Evolutionary conservation across 2,888 invertebrate genomes (phyloP).

Genomic region (Uropetala carovei): DNA sequence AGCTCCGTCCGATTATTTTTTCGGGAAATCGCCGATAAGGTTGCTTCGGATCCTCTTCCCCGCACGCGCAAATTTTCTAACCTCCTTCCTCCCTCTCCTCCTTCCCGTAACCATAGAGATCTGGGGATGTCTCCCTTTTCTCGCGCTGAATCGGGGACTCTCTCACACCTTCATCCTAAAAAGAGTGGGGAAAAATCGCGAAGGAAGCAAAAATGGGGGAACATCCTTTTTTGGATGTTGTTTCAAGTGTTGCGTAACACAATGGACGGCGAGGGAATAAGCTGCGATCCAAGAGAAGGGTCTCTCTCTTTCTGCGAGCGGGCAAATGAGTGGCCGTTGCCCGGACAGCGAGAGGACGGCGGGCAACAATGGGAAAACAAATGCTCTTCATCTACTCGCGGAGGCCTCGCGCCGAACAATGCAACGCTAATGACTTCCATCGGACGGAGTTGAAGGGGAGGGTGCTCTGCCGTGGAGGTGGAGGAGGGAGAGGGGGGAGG

Average conservation of each 20-base stretch:
- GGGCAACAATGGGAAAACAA: constrained; percentile 53
- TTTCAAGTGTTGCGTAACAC: not conserved
- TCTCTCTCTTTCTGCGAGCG: constrained; percentile 30
- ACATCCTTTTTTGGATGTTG: not conserved
- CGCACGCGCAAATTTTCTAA: not conserved
- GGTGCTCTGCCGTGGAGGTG: not conserved
- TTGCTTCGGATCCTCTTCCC: not conserved
- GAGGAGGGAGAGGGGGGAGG: not conserved
- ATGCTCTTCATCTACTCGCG: constrained; percentile 7
- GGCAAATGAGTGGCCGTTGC: constrained; percentile 55
- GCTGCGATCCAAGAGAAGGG: not conserved
- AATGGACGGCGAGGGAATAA: not conserved
- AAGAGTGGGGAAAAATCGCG: not conserved
- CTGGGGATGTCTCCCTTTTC: not conserved
- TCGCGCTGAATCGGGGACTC: not conserved
- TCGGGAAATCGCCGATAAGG: not conserved
- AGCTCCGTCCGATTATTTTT: too few species aligned
- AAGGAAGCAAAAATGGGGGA: not conserved
- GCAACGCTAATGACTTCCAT: constrained; percentile 60
- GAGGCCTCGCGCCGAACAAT: constrained; percentile 42
- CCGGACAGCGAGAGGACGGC: constrained; percentile 35
- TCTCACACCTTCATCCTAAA: not conserved
- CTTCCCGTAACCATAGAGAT: not conserved
- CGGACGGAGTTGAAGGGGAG: constrained; percentile 16
- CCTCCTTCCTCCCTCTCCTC: too few species aligned